phyloP scores from a whole-genome alignment of 2,888 invertebrate species.

The Drosophila koepferae region DNA sequence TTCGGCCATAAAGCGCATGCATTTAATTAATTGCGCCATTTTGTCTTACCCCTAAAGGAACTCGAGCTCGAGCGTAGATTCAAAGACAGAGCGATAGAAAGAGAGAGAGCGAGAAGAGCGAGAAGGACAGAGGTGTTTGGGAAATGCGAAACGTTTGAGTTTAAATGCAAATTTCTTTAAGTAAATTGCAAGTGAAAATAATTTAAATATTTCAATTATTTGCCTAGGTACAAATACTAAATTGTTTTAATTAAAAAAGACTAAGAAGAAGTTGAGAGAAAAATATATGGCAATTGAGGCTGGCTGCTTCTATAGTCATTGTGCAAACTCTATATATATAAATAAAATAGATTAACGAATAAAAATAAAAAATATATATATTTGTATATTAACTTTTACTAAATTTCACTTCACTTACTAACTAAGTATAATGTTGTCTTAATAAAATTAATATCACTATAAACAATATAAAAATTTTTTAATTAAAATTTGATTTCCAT shows the following conservation, averaged over 20 bases:
- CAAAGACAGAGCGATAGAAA: not conserved
- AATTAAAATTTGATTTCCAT: too few relatives aligned
- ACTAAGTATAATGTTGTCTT: too few relatives aligned
- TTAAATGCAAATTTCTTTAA: conserved; percentile 26
- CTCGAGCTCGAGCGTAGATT: conserved; percentile 14
- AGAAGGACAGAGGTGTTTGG: not conserved
- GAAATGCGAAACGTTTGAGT: conserved; percentile 8
- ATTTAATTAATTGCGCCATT: conserved; percentile 73
- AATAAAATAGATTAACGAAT: not conserved
- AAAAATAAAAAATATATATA: too few relatives aligned
- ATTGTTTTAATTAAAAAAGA: conserved; percentile 2
- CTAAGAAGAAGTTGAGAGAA: not conserved
- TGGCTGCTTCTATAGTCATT: not conserved
- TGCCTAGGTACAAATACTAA: not conserved
- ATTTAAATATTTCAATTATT: conserved; percentile 14
- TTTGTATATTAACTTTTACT: too few relatives aligned
- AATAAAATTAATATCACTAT: too few relatives aligned
- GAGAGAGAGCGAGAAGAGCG: not conserved
- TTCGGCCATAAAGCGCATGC: conserved; percentile 68
- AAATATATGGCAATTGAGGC: not conserved
- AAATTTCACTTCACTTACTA: too few relatives aligned
- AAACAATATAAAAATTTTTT: too few relatives aligned
- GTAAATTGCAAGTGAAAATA: conserved; percentile 9
- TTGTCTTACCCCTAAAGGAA: conserved; percentile 58
- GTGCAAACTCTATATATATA: not conserved